Percentiles rank a stretch among this genome's conserved stretches.
phyloP scores from a whole-genome alignment of 2,888 invertebrate species.

The Parnassius smintheus region DNA sequence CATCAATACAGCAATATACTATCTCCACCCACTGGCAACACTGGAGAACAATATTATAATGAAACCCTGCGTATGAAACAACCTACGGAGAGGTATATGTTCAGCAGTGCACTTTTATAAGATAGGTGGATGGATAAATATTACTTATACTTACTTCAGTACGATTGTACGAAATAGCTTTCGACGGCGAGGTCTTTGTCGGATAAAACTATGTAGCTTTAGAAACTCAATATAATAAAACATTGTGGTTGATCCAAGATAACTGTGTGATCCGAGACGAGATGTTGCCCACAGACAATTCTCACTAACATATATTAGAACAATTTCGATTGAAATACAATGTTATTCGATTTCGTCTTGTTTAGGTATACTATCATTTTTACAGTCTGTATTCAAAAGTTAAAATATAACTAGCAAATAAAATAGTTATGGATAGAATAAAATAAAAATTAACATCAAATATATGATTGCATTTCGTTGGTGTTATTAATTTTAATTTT shows the following conservation, averaged over 20 bases:
- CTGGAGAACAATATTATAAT: no score
- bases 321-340: constrained; percentile 20
- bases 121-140: no score
- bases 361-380: constrained; percentile 14
- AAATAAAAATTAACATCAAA: neutral
- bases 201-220: constrained; percentile 11
- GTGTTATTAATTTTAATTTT: no score
- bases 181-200: neutral
- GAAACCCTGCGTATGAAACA: no score
- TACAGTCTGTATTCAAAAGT: constrained; percentile 6
- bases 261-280: constrained; percentile 22
- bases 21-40: no score
- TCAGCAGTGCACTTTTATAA: no score
- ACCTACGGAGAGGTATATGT: no score
- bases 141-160: constrained; percentile 1
- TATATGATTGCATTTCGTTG: neutral
- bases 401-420: neutral
- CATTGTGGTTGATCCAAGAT: constrained; percentile 15
- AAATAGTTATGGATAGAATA: neutral
- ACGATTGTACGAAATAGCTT: constrained; percentile 3
- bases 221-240: constrained; percentile 23
- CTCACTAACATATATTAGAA: constrained; percentile 20
- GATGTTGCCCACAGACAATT: constrained; percentile 22
- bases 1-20: no score
- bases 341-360: constrained; percentile 13